A percentile compares a stretch with the other conserved stretches of the same genome.
These are phyloP conservation scores for Danio albolineatus DNA, from an alignment of 2,797 vertebrate species.

Conservation along the genomic window DNA sequence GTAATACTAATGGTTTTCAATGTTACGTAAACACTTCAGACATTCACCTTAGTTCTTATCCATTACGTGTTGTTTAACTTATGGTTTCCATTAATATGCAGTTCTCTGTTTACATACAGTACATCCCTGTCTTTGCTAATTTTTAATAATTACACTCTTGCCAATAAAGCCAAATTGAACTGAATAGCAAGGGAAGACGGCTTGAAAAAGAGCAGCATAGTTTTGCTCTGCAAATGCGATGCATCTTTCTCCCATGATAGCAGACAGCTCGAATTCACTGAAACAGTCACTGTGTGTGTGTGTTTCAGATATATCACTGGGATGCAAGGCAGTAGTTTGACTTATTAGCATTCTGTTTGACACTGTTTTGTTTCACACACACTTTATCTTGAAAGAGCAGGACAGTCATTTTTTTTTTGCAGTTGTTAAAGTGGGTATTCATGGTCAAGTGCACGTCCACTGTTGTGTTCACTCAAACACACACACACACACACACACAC, in stretches of 20 bases:
- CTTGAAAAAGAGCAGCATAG: constrained; percentile 10
- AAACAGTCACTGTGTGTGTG: not conserved
- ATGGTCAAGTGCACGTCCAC: not conserved
- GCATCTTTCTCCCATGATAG: constrained; percentile 2
- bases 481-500: no score
- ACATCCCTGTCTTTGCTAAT: not conserved
- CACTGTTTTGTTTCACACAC: not conserved
- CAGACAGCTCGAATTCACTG: constrained; percentile 7
- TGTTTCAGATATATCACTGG: not conserved
- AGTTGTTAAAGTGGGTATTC: constrained; percentile 1
- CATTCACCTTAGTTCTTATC: not conserved
- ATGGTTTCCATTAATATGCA: not conserved
- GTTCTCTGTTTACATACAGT: not conserved
- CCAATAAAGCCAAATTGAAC: not conserved
- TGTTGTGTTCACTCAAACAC: not conserved
- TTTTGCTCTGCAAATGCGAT: constrained; percentile 7
- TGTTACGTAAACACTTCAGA: constrained; percentile 8
- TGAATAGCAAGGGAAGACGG: not conserved
- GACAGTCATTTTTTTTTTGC: not conserved
- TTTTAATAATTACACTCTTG: not conserved
- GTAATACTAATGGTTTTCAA: not conserved
- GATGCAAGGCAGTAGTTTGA: constrained; percentile 5
- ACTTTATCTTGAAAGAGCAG: not conserved
- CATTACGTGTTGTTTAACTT: not conserved
- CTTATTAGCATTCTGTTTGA: constrained; percentile 8